Conservation (phyloP, 2,888 invertebrate species). For the Notocelia uddmanniana region DNA sequence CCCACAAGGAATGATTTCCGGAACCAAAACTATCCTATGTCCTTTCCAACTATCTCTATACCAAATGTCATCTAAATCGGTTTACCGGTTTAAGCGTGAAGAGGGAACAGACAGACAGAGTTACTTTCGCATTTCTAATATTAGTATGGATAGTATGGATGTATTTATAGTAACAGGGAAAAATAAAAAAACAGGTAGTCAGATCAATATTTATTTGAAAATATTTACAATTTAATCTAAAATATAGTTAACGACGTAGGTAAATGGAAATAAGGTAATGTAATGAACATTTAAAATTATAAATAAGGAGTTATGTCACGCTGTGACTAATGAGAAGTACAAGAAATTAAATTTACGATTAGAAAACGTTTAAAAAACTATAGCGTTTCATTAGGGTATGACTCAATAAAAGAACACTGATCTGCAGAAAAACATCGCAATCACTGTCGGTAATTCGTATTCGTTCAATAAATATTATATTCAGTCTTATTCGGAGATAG, state of each 20-base stretch:
- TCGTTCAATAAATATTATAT: neutral
- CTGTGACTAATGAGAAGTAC: neutral
- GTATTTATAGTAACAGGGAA: too few relatives aligned
- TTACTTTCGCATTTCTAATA: too few relatives aligned
- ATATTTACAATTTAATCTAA: conserved; percentile 13
- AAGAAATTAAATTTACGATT: neutral
- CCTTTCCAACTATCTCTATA: too few relatives aligned
- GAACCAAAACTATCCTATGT: too few relatives aligned
- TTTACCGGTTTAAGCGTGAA: too few relatives aligned
- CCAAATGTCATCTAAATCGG: too few relatives aligned
- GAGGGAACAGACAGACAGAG: too few relatives aligned
- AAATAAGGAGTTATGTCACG: neutral
- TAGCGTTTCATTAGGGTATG: neutral
- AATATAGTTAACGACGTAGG: neutral
- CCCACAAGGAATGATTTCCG: too few relatives aligned
- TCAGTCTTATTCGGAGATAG: conserved; percentile 6
- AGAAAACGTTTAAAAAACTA: neutral
- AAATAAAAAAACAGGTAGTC: neutral
- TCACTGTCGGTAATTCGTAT: conserved; percentile 4
- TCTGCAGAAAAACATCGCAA: conserved; percentile 1
- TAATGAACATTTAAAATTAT: neutral
- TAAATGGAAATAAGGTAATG: neutral
- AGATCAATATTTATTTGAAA: neutral
- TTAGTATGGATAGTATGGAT: too few relatives aligned
- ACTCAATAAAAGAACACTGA: neutral